Conservation (phyloP, 1,140 invertebrate genomes). For the Sycophila sp. region DNA sequence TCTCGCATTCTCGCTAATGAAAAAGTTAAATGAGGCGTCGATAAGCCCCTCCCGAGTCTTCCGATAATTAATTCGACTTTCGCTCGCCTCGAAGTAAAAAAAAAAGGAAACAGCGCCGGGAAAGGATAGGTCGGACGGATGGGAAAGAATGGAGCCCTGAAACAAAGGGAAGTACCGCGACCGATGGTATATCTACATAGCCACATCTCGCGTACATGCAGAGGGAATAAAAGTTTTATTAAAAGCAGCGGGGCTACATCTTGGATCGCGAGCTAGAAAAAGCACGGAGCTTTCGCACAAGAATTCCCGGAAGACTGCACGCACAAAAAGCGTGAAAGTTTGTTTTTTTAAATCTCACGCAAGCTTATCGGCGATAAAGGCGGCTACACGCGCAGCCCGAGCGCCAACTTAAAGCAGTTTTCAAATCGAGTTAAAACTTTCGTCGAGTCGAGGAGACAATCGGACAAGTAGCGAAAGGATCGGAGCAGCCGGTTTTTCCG, state of each 20-base stretch:
- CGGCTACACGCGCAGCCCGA: constrained; percentile 6
- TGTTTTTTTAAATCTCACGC: not conserved
- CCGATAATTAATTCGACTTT: constrained; percentile 15
- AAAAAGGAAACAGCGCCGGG: not conserved
- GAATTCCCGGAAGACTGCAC: not conserved
- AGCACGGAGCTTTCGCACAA: not conserved
- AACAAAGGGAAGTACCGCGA: not conserved
- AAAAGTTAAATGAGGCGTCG: not conserved
- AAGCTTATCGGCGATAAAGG: constrained; percentile 3
- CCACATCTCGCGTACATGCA: too few relatives aligned
- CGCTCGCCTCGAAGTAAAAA: not conserved
- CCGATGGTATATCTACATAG: too few relatives aligned
- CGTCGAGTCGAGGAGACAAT: constrained; percentile 36
- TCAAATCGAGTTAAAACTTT: constrained; percentile 43
- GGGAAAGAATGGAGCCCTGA: not conserved
- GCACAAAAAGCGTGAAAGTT: not conserved
- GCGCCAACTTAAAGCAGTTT: constrained; percentile 44
- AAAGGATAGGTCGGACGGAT: not conserved
- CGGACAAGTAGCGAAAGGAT: too few relatives aligned
- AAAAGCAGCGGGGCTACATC: constrained; percentile 1
- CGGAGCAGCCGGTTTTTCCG: constrained; percentile 37
- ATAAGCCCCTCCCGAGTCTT: not conserved
- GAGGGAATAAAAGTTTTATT: constrained; percentile 15
- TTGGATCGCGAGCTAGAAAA: not conserved
- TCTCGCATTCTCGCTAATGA: too few relatives aligned